Evolutionary conservation across 2,113 vertebrate species (phyloP), one percentile per base, ranked within the genome.

Genomic region (Tragelaphus buxtoni): DNA sequence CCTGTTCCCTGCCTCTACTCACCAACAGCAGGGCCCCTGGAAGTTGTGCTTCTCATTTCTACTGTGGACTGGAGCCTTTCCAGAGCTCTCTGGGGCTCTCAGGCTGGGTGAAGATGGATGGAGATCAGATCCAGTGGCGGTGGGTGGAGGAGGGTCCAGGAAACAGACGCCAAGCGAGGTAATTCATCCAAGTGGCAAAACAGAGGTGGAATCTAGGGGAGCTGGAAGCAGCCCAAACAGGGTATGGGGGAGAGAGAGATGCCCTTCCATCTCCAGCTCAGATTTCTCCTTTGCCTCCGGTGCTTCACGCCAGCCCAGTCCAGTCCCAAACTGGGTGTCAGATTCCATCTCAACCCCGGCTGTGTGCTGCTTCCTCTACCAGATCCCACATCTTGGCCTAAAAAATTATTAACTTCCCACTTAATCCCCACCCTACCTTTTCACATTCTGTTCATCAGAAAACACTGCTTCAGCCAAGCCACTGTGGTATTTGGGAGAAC

Each of bases 371-470:
- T 97, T 95, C 90, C 81, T 96, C 65, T 90, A 96, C 88, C 94
- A 95, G 94, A 96, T 58, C 91, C 96, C 32, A 82, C 30, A 94
- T 90, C 65, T 95, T 82, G 79, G 84, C 55, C 76, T 92, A 92
- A 94, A 97, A 97, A 74, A 20, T 96, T 88, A 81, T 95, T 96
- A 97, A 97, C 90, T 96, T 97, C 60, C 53, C 88, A 18, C 42
- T 14, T 60, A 74, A 30, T 53, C 80, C 7, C 17, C 9, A 65
- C 14, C 56, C 45, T 12, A 20, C 11, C 22, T 26, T 90, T 97
- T 45, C 61, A 85, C 74, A 18, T 94, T 90, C 49, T 89, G 18
- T 88, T 94, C 53, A 24, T 69, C 76, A 92, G 92, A 69, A 97
- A 96, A 92, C 18, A 26, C 39, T 77, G 55, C 74, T 63, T 69